These are phyloP conservation scores for Sminthurides aquaticus DNA, from an alignment of 2,888 invertebrate genomes.

Conservation along the genomic window DNA sequence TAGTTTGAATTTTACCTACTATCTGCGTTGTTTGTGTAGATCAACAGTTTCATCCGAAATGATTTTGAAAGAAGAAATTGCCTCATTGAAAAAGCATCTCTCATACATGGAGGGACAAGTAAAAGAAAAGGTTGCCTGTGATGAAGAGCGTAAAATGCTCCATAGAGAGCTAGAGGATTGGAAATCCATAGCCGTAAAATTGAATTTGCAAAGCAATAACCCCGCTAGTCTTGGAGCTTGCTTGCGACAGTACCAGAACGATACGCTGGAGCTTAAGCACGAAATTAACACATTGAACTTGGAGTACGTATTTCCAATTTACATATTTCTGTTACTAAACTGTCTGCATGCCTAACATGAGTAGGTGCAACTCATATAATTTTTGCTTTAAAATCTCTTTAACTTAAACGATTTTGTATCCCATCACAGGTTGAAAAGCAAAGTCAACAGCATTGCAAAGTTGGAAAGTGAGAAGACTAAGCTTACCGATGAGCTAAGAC, in stretches of 20 bases:
- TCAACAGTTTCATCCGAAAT: constrained; percentile 37
- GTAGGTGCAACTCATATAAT: no score
- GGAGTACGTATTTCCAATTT: constrained; percentile 26
- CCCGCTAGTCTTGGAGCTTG: constrained; percentile 33
- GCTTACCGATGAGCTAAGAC: constrained; percentile 23
- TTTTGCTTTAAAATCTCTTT: no score
- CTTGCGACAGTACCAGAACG: constrained; percentile 33
- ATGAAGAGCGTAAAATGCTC: constrained; percentile 28
- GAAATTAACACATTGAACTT: constrained; percentile 32
- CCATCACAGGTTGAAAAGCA: constrained; percentile 11
- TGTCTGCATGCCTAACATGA: background rate
- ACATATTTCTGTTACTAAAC: background rate
- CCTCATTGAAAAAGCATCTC: constrained; percentile 29
- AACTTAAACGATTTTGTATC: background rate
- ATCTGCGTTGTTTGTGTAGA: no score
- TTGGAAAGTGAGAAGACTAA: constrained; percentile 19
- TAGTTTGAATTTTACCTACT: background rate
- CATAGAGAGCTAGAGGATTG: constrained; percentile 29
- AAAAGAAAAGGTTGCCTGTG: constrained; percentile 27
- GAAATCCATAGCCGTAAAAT: constrained; percentile 31
- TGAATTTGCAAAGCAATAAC: constrained; percentile 29
- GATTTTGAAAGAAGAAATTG: constrained; percentile 36
- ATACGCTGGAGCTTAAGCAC: constrained; percentile 33
- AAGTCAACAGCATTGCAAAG: constrained; percentile 14
- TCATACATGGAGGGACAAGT: constrained; percentile 21